Evolutionary conservation across 1,140 invertebrate genomes (phyloP).

Genomic region (Orchesella cincta): DNA sequence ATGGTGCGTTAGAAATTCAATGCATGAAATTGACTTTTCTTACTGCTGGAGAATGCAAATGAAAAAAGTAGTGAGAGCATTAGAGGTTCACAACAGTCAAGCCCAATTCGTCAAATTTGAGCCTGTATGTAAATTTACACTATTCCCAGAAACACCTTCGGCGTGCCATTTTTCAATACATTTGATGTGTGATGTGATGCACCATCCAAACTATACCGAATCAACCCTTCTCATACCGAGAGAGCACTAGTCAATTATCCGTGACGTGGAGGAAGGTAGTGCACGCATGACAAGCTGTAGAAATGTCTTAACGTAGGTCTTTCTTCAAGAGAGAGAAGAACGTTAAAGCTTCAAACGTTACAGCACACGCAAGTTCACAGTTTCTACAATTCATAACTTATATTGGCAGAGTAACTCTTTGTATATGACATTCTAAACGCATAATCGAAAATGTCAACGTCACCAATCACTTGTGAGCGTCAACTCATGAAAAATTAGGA

Average conservation of each 20-base stretch:
- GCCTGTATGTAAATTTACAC: no score
- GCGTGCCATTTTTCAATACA: constrained; percentile 15
- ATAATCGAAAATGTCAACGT: constrained; percentile 26
- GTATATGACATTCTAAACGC: constrained; percentile 20
- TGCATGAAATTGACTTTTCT: no score
- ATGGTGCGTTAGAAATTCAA: no score
- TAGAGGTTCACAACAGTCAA: no score
- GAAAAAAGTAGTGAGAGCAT: no score
- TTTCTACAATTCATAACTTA: not conserved
- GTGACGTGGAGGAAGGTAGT: constrained; percentile 1
- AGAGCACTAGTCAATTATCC: constrained; percentile 13
- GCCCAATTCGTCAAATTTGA: no score
- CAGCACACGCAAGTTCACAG: not conserved
- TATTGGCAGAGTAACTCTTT: not conserved
- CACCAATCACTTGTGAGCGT: constrained; percentile 28
- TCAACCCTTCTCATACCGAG: no score
- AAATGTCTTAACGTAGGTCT: no score
- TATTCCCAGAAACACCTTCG: not conserved
- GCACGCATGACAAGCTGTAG: no score
- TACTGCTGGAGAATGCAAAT: no score
- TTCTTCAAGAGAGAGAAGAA: not conserved
- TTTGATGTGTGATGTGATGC: constrained; percentile 1
- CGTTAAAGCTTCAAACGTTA: not conserved
- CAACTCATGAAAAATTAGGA: constrained; percentile 28
- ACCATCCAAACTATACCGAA: not conserved